A percentile compares a stretch with the other conserved stretches of the same genome.
phyloP scores from a whole-genome alignment of 2,113 vertebrate species.

The Rhabdornis inornatus region DNA sequence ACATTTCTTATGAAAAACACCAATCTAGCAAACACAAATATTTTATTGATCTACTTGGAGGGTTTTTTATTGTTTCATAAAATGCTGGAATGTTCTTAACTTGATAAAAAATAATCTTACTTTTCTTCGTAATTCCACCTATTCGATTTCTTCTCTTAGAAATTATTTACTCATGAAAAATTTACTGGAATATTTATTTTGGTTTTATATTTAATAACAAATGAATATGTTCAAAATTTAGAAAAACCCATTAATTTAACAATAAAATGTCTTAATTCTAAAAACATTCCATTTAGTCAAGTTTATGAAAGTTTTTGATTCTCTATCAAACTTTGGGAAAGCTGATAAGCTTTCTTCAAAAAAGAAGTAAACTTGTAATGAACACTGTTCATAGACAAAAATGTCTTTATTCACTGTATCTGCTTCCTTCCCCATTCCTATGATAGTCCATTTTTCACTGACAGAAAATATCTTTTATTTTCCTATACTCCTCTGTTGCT shows the following conservation, averaged over 20 bases:
- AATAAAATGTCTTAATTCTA: background rate
- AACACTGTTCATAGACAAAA: background rate
- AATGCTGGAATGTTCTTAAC: background rate
- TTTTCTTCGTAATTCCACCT: background rate
- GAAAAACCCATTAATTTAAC: background rate
- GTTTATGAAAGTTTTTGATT: background rate
- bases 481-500: background rate
- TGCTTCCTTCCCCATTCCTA: background rate
- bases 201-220: background rate
- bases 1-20: background rate
- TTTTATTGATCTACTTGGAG: background rate
- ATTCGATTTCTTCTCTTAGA: background rate
- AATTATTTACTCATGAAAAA: background rate
- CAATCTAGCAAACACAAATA: background rate
- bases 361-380: background rate
- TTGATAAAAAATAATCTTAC: background rate
- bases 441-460: accelerated
- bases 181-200: background rate
- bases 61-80: background rate
- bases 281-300: background rate
- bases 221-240: background rate
- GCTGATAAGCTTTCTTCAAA: background rate
- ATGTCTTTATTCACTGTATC: background rate
- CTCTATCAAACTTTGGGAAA: background rate
- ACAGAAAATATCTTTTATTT: background rate